Conservation (phyloP, 2,888 invertebrate species). For the Cheiracanthium punctorium region DNA sequence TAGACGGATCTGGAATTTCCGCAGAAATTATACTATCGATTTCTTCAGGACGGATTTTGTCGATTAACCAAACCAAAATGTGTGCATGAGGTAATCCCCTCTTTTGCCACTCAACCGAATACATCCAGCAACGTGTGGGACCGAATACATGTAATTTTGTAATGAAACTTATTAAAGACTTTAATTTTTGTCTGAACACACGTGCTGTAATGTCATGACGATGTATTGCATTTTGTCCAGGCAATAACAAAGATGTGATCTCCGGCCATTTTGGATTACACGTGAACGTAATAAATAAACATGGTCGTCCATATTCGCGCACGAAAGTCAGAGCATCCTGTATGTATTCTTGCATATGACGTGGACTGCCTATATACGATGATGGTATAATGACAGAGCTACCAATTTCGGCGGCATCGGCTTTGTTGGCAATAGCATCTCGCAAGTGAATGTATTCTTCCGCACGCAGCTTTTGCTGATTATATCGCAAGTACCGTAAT, state of each 20-base stretch:
- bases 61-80: background rate
- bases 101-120: constrained; percentile 11
- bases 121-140: constrained; percentile 2
- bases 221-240: constrained; percentile 20
- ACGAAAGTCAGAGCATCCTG: constrained; percentile 74
- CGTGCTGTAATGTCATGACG: constrained; percentile 20
- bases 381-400: constrained; percentile 12
- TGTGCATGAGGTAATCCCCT: constrained; percentile 7
- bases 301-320: constrained; percentile 72
- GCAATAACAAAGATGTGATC: constrained; percentile 67
- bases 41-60: background rate
- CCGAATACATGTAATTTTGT: constrained; percentile 23
- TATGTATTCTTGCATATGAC: constrained; percentile 71
- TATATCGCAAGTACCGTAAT: no score
- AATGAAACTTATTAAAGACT: constrained; percentile 28
- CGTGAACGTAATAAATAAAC: constrained; percentile 74
- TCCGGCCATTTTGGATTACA: constrained; percentile 74
- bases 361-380: constrained; percentile 1
- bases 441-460: background rate
- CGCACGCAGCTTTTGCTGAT: no score
- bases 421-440: constrained; percentile 20
- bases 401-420: constrained; percentile 34
- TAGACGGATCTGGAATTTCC: background rate
- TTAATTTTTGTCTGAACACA: constrained; percentile 32
- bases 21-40: background rate